A percentile compares a stretch with the other conserved stretches of the same genome.
These are phyloP conservation scores for Nycticebus coucang DNA, from an alignment of 2,113 vertebrate species.

Conservation along the genomic window DNA sequence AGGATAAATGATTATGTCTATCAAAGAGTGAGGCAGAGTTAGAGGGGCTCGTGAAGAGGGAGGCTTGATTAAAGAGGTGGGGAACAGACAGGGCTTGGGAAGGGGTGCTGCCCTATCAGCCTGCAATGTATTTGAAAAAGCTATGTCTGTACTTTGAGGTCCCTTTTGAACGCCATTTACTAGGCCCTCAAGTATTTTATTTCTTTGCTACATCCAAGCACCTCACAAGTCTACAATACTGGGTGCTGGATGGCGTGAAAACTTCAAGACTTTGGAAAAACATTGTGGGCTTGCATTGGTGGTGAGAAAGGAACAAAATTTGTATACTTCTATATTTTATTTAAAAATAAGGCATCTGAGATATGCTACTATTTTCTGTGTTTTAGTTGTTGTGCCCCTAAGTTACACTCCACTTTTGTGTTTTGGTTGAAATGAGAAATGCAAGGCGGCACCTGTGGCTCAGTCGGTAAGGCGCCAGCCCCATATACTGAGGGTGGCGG, in stretches of 20 bases:
- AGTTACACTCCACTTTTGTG: conserved; percentile 74
- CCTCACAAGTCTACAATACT: conserved; percentile 61
- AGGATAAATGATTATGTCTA: not conserved
- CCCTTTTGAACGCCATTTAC: conserved; percentile 47
- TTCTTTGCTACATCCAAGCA: conserved; percentile 54
- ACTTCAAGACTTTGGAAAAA: conserved; percentile 66
- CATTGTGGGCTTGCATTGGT: conserved; percentile 44
- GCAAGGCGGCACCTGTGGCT: too few relatives aligned
- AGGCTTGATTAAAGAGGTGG: not conserved
- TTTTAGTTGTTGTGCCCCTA: conserved; percentile 76
- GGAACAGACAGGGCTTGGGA: rapidly evolving
- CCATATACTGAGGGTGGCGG: too few relatives aligned
- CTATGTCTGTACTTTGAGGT: conserved; percentile 73
- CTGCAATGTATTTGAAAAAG: conserved; percentile 63
- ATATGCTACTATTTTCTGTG: conserved; percentile 53
- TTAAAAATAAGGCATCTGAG: conserved; percentile 57
- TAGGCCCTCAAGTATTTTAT: conserved; percentile 58
- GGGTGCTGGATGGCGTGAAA: not conserved
- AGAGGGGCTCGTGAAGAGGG: not conserved
- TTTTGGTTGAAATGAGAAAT: conserved; percentile 73
- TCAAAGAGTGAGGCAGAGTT: not conserved
- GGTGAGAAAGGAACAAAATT: conserved; percentile 59
- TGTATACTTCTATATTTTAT: conserved; percentile 41
- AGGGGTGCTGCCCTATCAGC: not conserved
- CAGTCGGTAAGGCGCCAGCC: too few relatives aligned